Percentiles rank a stretch among this genome's conserved stretches.
Evolutionary conservation across 2,888 invertebrate species (phyloP).

Genomic region (Mayetiola destructor): DNA sequence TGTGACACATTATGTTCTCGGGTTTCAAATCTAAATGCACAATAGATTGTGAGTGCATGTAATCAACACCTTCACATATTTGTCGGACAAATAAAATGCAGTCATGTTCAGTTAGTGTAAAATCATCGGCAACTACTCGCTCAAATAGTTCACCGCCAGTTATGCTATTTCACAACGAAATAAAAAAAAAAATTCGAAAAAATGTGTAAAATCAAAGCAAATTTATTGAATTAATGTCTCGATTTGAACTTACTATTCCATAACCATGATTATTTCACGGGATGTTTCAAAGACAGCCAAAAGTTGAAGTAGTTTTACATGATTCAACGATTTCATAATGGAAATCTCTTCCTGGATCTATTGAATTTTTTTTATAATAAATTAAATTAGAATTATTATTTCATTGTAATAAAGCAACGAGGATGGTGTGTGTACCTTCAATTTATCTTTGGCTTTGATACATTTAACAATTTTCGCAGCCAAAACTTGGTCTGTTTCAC

Average conservation of each 20-base stretch:
- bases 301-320: slow-evolving; percentile 71
- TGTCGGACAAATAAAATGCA: slow-evolving; percentile 76
- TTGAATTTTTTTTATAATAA: background rate
- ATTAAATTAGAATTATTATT: background rate
- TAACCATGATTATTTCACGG: slow-evolving; percentile 68
- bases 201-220: slow-evolving; percentile 11
- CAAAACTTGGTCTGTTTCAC: slow-evolving; percentile 44
- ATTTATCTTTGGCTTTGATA: slow-evolving; percentile 53
- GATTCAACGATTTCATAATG: slow-evolving; percentile 70
- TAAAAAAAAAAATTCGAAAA: slow-evolving; percentile 15
- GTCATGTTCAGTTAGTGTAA: slow-evolving; percentile 76
- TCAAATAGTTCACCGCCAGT: slow-evolving; percentile 90
- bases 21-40: slow-evolving; percentile 90
- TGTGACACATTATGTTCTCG: slow-evolving; percentile 87
- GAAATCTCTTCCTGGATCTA: slow-evolving; percentile 59
- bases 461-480: slow-evolving; percentile 76
- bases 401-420: background rate
- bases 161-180: slow-evolving; percentile 43
- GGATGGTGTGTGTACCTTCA: slow-evolving; percentile 38
- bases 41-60: slow-evolving; percentile 71
- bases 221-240: slow-evolving; percentile 12
- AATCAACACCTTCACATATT: slow-evolving; percentile 80
- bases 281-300: slow-evolving; percentile 66
- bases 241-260: slow-evolving; percentile 66
- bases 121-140: slow-evolving; percentile 82